A percentile compares a stretch with the other conserved stretches of the same genome.
phyloP scores from a whole-genome alignment of 1,140 invertebrate species.

The Tribolium castaneum region DNA sequence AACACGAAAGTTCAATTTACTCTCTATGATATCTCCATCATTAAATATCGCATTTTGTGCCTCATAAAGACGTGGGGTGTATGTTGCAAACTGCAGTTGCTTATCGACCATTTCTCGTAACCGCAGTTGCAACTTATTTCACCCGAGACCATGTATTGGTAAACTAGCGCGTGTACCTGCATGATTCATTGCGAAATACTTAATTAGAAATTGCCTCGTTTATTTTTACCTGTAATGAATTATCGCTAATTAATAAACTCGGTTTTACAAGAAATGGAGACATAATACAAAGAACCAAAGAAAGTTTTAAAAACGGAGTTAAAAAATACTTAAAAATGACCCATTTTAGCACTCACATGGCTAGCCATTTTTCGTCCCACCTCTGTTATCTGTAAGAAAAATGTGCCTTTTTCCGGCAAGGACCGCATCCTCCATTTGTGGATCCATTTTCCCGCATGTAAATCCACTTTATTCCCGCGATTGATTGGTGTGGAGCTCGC shows the following conservation, averaged over 20 bases:
- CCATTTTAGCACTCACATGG: too few relatives aligned
- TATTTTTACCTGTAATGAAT: too few relatives aligned
- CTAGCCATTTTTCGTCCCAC: too few relatives aligned
- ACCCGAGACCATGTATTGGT: neutral
- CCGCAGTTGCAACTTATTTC: neutral
- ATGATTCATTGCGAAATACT: too few relatives aligned
- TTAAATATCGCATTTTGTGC: too few relatives aligned
- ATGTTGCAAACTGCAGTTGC: neutral
- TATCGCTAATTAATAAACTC: too few relatives aligned
- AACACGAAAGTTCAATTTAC: neutral
- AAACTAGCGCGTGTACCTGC: too few relatives aligned
- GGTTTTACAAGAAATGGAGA: too few relatives aligned
- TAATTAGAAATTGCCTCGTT: too few relatives aligned
- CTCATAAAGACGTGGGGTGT: neutral
- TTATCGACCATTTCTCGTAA: neutral
- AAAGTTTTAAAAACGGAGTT: too few relatives aligned
- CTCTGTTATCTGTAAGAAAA: slow-evolving; percentile 15
- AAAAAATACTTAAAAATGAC: too few relatives aligned
- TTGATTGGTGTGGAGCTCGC: slow-evolving; percentile 1
- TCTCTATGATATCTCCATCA: neutral
- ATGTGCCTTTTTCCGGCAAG: neutral
- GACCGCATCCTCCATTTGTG: neutral
- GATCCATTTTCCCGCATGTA: neutral
- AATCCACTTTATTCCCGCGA: slow-evolving; percentile 4
- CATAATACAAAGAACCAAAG: too few relatives aligned